A percentile compares a stretch with the other conserved stretches of the same genome.
Evolutionary conservation across 2,888 invertebrate species (phyloP).

Genomic region (Thysanoteuthis rhombus): DNA sequence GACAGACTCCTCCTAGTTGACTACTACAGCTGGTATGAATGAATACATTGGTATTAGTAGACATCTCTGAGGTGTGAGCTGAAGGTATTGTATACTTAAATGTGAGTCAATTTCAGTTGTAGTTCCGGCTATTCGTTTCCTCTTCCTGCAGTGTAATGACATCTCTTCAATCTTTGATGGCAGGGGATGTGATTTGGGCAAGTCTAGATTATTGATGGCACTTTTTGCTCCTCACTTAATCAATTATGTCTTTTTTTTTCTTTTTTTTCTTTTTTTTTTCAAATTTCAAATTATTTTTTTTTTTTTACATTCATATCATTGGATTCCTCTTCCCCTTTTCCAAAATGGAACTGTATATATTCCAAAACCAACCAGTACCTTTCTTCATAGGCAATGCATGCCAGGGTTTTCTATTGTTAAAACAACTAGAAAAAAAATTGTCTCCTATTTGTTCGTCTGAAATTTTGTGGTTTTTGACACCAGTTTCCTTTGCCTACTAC

Average conservation of each 20-base stretch:
- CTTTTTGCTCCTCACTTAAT: background rate
- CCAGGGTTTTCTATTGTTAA: no score
- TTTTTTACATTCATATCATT: no score
- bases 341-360: no score
- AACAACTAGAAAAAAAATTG: no score
- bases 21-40: conserved; percentile 32
- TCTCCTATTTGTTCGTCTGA: no score
- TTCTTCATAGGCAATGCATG: no score
- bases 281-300: no score
- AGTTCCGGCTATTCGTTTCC: conserved; percentile 26
- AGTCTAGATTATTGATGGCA: background rate
- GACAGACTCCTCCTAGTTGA: conserved; percentile 32
- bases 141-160: conserved; percentile 30
- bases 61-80: conserved; percentile 32
- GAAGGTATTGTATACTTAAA: conserved; percentile 34
- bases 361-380: no score
- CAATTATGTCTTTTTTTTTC: background rate
- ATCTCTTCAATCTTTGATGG: conserved; percentile 19
- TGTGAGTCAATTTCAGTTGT: conserved; percentile 33
- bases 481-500: no score
- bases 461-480: no score
- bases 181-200: conserved; percentile 1
- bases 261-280: no score
- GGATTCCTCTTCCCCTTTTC: no score
- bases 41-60: conserved; percentile 33